These are phyloP conservation scores for Petroica traversi DNA, from an alignment of 2,113 vertebrate genomes.

Conservation along the genomic window DNA sequence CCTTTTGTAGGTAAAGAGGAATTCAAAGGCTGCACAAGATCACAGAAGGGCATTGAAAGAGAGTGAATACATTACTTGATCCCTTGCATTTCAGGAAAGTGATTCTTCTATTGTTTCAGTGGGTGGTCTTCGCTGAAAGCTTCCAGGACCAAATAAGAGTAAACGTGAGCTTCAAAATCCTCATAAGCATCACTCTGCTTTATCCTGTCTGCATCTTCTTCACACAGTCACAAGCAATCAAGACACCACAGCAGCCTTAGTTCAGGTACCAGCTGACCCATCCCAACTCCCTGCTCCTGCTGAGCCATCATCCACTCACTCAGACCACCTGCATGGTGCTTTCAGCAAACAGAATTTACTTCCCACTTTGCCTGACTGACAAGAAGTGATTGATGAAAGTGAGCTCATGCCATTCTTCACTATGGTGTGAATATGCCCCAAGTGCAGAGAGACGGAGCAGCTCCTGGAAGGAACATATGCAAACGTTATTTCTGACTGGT, in stretches of 20 bases:
- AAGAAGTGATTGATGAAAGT: neutral
- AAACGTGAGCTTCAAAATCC: neutral
- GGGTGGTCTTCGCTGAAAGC: neutral
- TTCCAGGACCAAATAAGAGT: neutral
- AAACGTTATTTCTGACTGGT: neutral
- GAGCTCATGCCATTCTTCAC: neutral
- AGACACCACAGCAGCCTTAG: neutral
- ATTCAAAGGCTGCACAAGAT: neutral
- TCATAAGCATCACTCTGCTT: neutral
- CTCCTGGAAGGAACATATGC: neutral
- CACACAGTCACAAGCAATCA: neutral
- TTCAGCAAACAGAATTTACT: neutral
- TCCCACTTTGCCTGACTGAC: neutral
- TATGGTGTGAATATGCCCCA: neutral
- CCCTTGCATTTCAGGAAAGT: neutral
- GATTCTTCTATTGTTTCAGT: neutral
- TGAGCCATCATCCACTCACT: neutral
- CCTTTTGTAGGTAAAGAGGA: neutral
- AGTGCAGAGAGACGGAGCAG: neutral
- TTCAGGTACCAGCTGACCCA: neutral
- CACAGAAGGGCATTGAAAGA: neutral
- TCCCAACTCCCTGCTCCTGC: neutral
- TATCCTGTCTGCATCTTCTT: neutral
- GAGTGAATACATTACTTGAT: neutral
- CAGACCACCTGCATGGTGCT: neutral